phyloP scores from a whole-genome alignment of 2,888 invertebrate genomes.

The Cephus sareptanus region DNA sequence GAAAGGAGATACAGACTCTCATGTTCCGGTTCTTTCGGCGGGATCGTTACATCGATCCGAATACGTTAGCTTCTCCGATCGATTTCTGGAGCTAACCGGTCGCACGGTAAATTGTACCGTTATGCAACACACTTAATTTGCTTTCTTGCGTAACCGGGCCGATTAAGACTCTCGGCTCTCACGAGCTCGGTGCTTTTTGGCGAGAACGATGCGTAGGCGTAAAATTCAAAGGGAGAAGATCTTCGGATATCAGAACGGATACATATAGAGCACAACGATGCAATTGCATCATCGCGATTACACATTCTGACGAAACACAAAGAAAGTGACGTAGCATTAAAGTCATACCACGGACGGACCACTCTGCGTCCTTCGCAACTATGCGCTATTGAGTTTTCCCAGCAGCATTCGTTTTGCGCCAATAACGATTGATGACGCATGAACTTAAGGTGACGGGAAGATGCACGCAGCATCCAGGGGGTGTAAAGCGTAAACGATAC shows the following conservation, averaged over 20 bases:
- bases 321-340: not conserved
- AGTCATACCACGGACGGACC: not conserved
- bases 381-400: not conserved
- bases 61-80: not conserved
- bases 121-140: conserved; percentile 33
- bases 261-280: not conserved
- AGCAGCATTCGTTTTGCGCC: not conserved
- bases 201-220: not conserved
- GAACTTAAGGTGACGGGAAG: not conserved
- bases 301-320: not conserved
- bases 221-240: not conserved
- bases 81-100: not conserved
- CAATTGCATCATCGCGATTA: not conserved
- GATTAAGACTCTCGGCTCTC: conserved; percentile 34
- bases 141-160: conserved; percentile 38
- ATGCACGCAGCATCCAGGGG: conserved; percentile 23
- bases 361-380: not conserved
- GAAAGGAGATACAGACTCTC: not conserved
- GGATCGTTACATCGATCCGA: not conserved
- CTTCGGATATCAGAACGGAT: not conserved
- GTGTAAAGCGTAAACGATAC: conserved; percentile 47
- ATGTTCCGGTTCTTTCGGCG: not conserved
- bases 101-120: conserved; percentile 15
- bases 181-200: not conserved
- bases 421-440: not conserved